phyloP scores from a whole-genome alignment of 1,140 invertebrate genomes.

The Antheraea mylitta region DNA sequence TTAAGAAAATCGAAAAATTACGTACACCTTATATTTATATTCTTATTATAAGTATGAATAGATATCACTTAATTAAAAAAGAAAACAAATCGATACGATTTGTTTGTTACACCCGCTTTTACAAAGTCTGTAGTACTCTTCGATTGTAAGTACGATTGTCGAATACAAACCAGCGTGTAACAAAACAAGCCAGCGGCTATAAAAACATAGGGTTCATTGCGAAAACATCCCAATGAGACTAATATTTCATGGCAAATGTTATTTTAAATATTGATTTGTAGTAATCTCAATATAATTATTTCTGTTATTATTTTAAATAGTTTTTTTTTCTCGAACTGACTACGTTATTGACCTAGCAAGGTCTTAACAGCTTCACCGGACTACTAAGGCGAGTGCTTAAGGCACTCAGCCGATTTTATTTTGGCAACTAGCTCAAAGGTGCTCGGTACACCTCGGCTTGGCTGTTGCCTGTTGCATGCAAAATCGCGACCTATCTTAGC shows the following conservation, averaged over 20 bases:
- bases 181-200: conserved; percentile 45
- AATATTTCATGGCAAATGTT: conserved; percentile 40
- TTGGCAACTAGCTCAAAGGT: no score
- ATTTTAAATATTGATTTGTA: neutral
- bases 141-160: conserved; percentile 51
- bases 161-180: conserved; percentile 42
- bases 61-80: neutral
- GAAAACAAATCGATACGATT: neutral
- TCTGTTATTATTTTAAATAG: neutral
- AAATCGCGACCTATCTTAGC: no score
- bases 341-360: no score
- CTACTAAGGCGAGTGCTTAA: no score
- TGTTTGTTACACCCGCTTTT: neutral
- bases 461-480: no score
- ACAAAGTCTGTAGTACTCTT: conserved; percentile 18
- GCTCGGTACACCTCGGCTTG: no score
- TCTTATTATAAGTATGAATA: neutral
- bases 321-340: no score
- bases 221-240: conserved; percentile 47
- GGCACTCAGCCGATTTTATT: no score
- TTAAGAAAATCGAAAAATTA: no score
- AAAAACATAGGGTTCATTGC: conserved; percentile 51
- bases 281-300: neutral
- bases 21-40: no score
- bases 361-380: no score